phyloP scores from a whole-genome alignment of 2,888 invertebrate genomes.

The Ophraella communa region DNA sequence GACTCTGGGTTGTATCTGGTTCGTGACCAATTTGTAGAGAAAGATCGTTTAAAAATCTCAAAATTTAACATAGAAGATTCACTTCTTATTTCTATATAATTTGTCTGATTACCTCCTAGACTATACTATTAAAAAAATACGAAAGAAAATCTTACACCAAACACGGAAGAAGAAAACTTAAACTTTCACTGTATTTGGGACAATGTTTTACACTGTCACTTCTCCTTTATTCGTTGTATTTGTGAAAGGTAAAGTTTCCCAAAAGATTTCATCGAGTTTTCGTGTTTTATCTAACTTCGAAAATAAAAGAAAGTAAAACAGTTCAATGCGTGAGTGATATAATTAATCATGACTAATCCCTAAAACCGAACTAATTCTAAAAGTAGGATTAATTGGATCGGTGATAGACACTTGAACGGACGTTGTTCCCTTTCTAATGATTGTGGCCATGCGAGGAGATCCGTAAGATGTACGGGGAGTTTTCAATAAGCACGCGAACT shows the following conservation, averaged over 20 bases:
- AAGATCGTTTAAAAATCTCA: too few species aligned
- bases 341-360: constrained; percentile 7
- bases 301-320: not conserved
- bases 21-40: too few species aligned
- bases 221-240: not conserved
- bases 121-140: too few species aligned
- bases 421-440: constrained; percentile 5
- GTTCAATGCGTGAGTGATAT: constrained; percentile 5
- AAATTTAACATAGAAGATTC: too few species aligned
- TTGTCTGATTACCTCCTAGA: too few species aligned
- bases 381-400: constrained; percentile 16
- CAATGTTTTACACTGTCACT: not conserved
- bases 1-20: too few species aligned
- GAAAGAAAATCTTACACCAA: too few species aligned
- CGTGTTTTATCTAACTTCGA: not conserved
- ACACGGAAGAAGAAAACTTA: too few species aligned
- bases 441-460: constrained; percentile 9
- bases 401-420: constrained; percentile 5
- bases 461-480: not conserved
- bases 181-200: too few species aligned
- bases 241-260: not conserved
- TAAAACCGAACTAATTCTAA: constrained; percentile 13
- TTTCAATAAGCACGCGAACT: not conserved
- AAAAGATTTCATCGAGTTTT: not conserved
- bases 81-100: too few species aligned